Base-by-base conservation (phyloP, 2,113 vertebrate species). In the Elephas maximus region DNA sequence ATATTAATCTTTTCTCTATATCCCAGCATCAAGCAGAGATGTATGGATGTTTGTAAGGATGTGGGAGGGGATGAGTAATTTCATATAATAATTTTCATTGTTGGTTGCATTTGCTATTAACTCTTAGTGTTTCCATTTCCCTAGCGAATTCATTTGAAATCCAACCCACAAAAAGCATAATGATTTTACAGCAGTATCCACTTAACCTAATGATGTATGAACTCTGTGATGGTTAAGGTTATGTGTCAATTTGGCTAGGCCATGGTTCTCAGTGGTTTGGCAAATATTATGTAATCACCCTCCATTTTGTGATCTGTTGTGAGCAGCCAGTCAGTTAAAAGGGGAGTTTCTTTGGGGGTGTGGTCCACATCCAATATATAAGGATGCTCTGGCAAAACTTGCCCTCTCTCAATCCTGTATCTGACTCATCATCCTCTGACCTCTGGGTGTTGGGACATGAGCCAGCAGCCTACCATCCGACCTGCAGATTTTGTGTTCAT, bases 121-220 rank as follows among this genome's bases (percentile, higher is more conserved):
- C 51, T 91, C 77, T 80, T 90, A 94, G 90, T 63, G 81, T 79
- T 90, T 94, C 9, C 11, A 88, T 96, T 82, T 93, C 69, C 88
- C 44, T 89, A 65, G 37, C 48, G 60, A 86, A 79, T 88, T 88
- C 28, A 82, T 88, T 96, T 97, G 90, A 96, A 95, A 86, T 95
- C 88, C 92, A 94, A 28, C 67, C 65, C 81, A 85, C 73, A 67
- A 3, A 45, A 94, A 84, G 41, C 62, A 41, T 80, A 94, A 84
- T 78, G 78, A 90, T 57, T 93, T 8, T 82, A 76, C 9, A 95
- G 94, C 53, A 93, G 37, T 62, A 93, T 67, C 85, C 81, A 73
- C 26, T 78, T 78, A 86, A 74, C 76, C 80, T 93, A 44, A 90
- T 76, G 91, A 95, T 74, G 15, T 90, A 41, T 65, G 67, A 57